These are phyloP conservation scores for Dolomedes plantarius DNA, from an alignment of 2,888 invertebrate species.

Conservation along the genomic window DNA sequence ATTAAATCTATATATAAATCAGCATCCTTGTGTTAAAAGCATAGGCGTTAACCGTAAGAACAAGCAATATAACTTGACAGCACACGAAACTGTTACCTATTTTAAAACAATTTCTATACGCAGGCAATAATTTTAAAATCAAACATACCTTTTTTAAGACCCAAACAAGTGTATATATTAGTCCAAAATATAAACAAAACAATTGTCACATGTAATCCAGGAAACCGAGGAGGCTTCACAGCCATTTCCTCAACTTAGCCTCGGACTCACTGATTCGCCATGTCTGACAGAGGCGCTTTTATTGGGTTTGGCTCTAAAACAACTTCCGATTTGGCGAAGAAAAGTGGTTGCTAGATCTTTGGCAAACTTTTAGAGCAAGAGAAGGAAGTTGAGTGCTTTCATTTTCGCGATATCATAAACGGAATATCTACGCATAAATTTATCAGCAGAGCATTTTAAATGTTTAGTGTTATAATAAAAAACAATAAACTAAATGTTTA, in stretches of 20 bases:
- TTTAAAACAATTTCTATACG: not conserved
- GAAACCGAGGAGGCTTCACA: constrained; percentile 22
- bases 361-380: too few relatives aligned
- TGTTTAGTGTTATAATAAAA: too few relatives aligned
- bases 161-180: constrained; percentile 20
- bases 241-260: constrained; percentile 34
- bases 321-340: constrained; percentile 22
- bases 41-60: constrained; percentile 19
- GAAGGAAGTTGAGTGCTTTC: too few relatives aligned
- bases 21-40: constrained; percentile 22
- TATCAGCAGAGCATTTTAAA: too few relatives aligned
- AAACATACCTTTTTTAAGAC: constrained; percentile 38
- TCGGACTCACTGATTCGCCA: constrained; percentile 8
- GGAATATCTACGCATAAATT: too few relatives aligned
- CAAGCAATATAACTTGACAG: constrained; percentile 17
- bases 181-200: constrained; percentile 51
- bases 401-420: too few relatives aligned
- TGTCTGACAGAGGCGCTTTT: constrained; percentile 26
- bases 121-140: not conserved
- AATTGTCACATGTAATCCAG: constrained; percentile 47
- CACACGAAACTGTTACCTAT: not conserved
- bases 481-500: too few relatives aligned
- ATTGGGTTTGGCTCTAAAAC: not conserved
- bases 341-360: not conserved
- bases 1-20: constrained; percentile 11